Evolutionary conservation across 2,797 vertebrate species (phyloP).

Genomic region (Lithobates pipiens): DNA sequence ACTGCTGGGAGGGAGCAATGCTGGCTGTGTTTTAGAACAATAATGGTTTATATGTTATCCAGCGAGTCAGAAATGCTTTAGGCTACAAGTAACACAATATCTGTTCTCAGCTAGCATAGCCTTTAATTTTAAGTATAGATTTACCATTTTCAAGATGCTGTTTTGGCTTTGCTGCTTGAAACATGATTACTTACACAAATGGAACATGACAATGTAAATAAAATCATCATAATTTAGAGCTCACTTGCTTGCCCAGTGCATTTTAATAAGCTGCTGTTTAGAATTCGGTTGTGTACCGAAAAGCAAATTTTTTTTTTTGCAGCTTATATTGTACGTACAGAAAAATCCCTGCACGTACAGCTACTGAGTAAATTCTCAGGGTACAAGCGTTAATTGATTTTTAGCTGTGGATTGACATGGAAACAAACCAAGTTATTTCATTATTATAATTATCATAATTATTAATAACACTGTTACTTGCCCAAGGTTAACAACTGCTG

Average conservation of each 20-base stretch:
- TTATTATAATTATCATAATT: conserved; percentile 42
- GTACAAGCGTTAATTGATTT: conserved; percentile 1
- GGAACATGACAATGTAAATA: conserved; percentile 54
- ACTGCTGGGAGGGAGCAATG: conserved; percentile 58
- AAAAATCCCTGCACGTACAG: neutral
- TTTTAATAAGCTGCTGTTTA: conserved; percentile 41
- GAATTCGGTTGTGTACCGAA: conserved; percentile 1
- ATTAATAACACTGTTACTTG: conserved; percentile 42
- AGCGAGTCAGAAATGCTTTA: conserved; percentile 71
- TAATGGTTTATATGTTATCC: conserved; percentile 67
- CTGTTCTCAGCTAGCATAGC: conserved; percentile 62
- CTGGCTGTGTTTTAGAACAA: conserved; percentile 70
- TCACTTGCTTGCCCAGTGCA: conserved; percentile 9
- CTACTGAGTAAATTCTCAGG: conserved; percentile 5
- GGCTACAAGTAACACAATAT: conserved; percentile 68
- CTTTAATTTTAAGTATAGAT: conserved; percentile 64
- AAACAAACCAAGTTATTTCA: conserved; percentile 32
- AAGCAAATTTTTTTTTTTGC: conserved; percentile 4
- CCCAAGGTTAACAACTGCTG: conserved; percentile 50
- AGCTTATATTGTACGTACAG: neutral
- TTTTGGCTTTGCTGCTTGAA: conserved; percentile 38
- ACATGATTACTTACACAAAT: conserved; percentile 54
- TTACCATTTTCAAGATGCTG: conserved; percentile 50
- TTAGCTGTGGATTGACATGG: conserved; percentile 1
- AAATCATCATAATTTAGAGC: conserved; percentile 47